Evolutionary conservation across 2,113 vertebrate genomes (phyloP), one percentile per base, ranked within the genome.

Genomic region (Piprites chloris): DNA sequence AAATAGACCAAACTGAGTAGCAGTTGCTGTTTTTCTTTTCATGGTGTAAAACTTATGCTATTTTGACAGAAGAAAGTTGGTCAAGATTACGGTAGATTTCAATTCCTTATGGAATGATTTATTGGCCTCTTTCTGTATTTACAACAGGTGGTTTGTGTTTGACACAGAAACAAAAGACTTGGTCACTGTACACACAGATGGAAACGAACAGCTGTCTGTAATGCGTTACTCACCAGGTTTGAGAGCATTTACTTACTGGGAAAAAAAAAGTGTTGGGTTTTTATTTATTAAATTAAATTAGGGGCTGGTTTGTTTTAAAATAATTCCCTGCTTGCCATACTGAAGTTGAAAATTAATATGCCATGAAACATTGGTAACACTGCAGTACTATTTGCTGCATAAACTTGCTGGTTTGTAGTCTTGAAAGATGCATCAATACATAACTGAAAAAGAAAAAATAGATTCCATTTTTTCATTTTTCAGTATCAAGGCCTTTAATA

Each of bases 101-200:
- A 91, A 52, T 74, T 87, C 68, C 69, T 86, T 95, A 33, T 86
- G 79, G 49, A 78, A 42, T 67, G 33, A 49, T 83, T 89, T 79
- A 91, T 73, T 84, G 74, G 61, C 67, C 81, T 95, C 59, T 91
- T 63, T 91, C 95, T 93, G 5, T 94, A 62, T 97, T 96, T 90
- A 82, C 83, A 59, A 97, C 98, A 99, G 99, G 98, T 99, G 99
- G 99, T 98, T 99, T 97, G 99, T 99, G 69, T 98, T 99, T 95
- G 99, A 99, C 97, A 99, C 99, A 3, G 99, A 99, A 95, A 98
- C 99, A 19, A 99, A 99, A 96, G 99, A 99, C 97, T 95, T 99
- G 94, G 99, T 99, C 95, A 99, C 99, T 3, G 98, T 99, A 72
- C 99, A 99, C 98, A 99, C 99, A 67, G 99, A 99, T 93, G 99